These are phyloP conservation scores for Drosophila sechellia DNA, from an alignment of 1,140 invertebrate genomes.

Conservation along the genomic window DNA sequence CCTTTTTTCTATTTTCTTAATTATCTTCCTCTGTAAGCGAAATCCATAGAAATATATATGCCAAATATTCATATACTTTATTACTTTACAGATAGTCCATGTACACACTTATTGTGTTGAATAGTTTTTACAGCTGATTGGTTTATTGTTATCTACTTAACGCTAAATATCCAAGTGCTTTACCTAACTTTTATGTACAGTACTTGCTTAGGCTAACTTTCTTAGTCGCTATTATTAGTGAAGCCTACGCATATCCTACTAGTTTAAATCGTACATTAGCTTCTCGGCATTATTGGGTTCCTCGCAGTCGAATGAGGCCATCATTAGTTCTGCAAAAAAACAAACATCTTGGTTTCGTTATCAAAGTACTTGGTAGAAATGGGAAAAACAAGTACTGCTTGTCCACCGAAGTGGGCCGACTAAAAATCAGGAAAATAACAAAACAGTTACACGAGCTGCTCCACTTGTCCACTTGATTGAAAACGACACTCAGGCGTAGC, in stretches of 20 bases:
- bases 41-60: slow-evolving; percentile 1
- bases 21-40: background rate
- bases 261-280: slow-evolving; percentile 82
- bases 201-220: slow-evolving; percentile 20
- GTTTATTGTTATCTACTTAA: slow-evolving; percentile 34
- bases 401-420: slow-evolving; percentile 14
- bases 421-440: slow-evolving; percentile 40
- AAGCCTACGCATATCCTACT: slow-evolving; percentile 9
- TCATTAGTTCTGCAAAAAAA: slow-evolving; percentile 77
- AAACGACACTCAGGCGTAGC: slow-evolving; percentile 63
- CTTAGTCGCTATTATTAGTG: slow-evolving; percentile 22
- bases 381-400: slow-evolving; percentile 8
- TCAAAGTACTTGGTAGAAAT: slow-evolving; percentile 5
- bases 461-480: slow-evolving; percentile 63
- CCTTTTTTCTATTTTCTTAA: too few relatives aligned
- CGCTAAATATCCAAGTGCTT: slow-evolving; percentile 11
- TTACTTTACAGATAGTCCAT: slow-evolving; percentile 19
- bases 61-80: slow-evolving; percentile 37
- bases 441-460: slow-evolving; percentile 59
- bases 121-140: slow-evolving; percentile 22
- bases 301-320: slow-evolving; percentile 83
- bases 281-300: slow-evolving; percentile 82
- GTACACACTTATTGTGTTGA: slow-evolving; percentile 9
- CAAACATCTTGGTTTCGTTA: slow-evolving; percentile 15
- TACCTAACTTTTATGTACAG: slow-evolving; percentile 25